Evolutionary conservation across 2,888 invertebrate genomes (phyloP).

Genomic region (Eulithis testata): DNA sequence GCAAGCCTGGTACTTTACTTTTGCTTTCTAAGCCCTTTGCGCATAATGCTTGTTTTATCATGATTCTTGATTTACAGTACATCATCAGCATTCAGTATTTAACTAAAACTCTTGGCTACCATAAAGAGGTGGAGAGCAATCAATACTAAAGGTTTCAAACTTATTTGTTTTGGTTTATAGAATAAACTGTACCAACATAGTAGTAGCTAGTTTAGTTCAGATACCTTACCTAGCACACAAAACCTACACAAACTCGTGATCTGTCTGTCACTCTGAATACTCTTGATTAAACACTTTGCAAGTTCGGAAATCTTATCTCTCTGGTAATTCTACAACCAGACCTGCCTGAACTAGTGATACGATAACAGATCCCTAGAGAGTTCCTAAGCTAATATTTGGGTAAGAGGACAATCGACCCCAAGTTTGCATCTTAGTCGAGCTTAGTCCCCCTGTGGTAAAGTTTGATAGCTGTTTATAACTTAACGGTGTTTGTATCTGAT

Average conservation of each 20-base stretch:
- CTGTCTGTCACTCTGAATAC: neutral
- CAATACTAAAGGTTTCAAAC: too few relatives aligned
- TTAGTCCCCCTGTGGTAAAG: constrained; percentile 36
- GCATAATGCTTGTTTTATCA: constrained; percentile 37
- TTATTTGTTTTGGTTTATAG: too few relatives aligned
- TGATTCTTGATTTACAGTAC: too few relatives aligned
- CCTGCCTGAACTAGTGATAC: constrained; percentile 38
- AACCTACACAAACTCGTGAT: too few relatives aligned
- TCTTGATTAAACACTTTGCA: neutral
- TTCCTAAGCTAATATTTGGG: constrained; percentile 61
- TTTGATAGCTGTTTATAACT: constrained; percentile 32
- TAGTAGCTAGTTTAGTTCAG: too few relatives aligned
- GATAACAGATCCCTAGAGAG: constrained; percentile 58
- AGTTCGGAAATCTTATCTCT: constrained; percentile 13
- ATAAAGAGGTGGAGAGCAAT: too few relatives aligned
- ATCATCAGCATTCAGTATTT: too few relatives aligned
- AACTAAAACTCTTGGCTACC: too few relatives aligned
- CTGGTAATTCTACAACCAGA: constrained; percentile 13
- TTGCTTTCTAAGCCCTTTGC: constrained; percentile 67
- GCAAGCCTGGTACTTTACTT: constrained; percentile 78
- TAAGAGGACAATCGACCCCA: constrained; percentile 54
- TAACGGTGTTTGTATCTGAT: constrained; percentile 14
- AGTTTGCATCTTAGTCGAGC: constrained; percentile 47
- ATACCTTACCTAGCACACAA: too few relatives aligned
- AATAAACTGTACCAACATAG: too few relatives aligned